Evolutionary conservation across 35 echinoderm and acorn worm genomes (phyloP), one percentile per base, ranked within the genome.

Genomic region (Anneissia japonica): DNA sequence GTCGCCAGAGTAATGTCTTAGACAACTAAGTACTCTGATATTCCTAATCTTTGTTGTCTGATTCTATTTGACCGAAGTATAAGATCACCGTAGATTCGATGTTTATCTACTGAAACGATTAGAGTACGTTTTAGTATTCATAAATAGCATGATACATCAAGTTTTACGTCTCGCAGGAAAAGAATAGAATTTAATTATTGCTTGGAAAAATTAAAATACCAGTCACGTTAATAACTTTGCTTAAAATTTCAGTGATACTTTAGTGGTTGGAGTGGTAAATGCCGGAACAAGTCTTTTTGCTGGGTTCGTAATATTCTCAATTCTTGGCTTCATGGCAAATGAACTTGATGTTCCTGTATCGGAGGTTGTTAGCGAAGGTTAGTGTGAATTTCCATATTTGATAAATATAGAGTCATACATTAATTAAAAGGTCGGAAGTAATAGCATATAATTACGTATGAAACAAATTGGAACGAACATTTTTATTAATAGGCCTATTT

Each of bases 251-350:
- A 97, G 94, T 80, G 94, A 97, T 84, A 90, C 94, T 6, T 35
- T 97, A 28, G 84, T 89, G 13, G 90, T 97, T 31, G 90, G 87
- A 40, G 74, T 90, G 0, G 90, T 97, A 0, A 97, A 97, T 81
- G 87, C 87, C 32, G 82, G 79, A 28, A 97, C 94, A 17, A 97
- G 94, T 90, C 75, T 97, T 34, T 97, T 97, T 72, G 94, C 94
- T 73, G 94, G 94, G 26, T 92, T 97, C 77, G 94, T 92, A 55
- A 97, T 88, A 28, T 97, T 97, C 73, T 64, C 94, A 16, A 84
- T 92, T 38, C 82, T 97, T 34, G 94, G 94, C 11, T 97, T 86
- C 76, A 97, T 97, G 94, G 94, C 94, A 28, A 23, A 85, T 39
- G 72, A 91, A 37, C 84, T 86, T 38, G 84, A 81, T 14, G 82